Evolutionary conservation across 1,140 invertebrate species (phyloP).

Genomic region (Trichomalopsis sarcophagae): DNA sequence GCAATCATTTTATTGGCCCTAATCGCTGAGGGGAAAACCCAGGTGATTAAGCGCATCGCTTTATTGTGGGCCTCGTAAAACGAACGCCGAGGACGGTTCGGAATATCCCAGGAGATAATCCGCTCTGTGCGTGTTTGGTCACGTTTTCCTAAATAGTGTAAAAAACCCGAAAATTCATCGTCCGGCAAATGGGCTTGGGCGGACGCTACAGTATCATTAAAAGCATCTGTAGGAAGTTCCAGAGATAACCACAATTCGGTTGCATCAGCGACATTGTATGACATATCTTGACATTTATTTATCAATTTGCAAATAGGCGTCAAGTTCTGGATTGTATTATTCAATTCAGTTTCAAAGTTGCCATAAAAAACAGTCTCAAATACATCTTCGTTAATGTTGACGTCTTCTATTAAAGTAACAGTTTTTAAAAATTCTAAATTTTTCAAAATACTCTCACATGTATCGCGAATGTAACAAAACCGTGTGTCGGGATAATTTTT

Average conservation of each 20-base stretch:
- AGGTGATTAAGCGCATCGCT: no score
- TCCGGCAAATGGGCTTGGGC: no score
- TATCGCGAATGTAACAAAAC: constrained; percentile 19
- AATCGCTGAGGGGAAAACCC: no score
- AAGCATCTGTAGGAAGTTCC: neutral
- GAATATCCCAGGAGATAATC: no score
- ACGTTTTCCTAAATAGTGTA: no score
- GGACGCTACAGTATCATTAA: constrained; percentile 1
- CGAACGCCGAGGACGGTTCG: no score
- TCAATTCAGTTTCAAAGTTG: neutral
- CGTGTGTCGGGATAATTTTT: neutral
- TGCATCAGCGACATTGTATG: constrained; percentile 27
- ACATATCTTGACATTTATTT: constrained; percentile 17
- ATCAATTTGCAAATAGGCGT: constrained; percentile 31
- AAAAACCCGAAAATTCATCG: no score
- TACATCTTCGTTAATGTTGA: neutral
- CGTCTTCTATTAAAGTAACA: constrained; percentile 5
- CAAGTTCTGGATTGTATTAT: neutral
- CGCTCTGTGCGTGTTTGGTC: no score
- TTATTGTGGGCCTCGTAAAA: no score
- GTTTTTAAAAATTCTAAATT: neutral
- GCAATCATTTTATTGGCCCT: no score
- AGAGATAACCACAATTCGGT: constrained; percentile 24
- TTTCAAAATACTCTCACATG: neutral
- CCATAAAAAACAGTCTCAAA: neutral